Evolutionary conservation across 2,113 vertebrate species (phyloP), one percentile per base, ranked within the genome.

Genomic region (Macrotis lagotis): DNA sequence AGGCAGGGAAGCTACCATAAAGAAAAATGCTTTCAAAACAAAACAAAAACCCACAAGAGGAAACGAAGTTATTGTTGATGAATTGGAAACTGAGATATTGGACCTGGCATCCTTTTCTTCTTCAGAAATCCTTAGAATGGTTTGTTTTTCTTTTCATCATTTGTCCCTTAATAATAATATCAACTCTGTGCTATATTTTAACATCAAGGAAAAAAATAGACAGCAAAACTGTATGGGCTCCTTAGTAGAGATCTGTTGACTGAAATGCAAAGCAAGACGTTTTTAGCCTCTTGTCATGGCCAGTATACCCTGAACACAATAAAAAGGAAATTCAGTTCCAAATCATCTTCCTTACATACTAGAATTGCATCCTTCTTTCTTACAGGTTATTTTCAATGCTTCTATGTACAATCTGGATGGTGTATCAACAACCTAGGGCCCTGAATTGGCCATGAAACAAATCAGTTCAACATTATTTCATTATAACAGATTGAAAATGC

Each of bases 331-430:
- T 90, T 91, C 96, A 50, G 47, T 92, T 95, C 95, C 19, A 83
- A 22, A 44, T 93, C 89, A 90, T 89, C 93, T 88, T 95, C 90
- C 92, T 93, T 94, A 95, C 94, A 93, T 91, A 93, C 93, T 53
- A 59, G 55, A 90, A 89, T 50, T 92, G 50, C 50, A 95, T 96
- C 28, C 90, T 51, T 74, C 90, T 55, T 11, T 90, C 91, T 88
- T 91, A n/a, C 3, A 90, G 88, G 83, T 44, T 55, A 94, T 94
- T 96, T 92, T 94, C 83, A 90, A 14, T 51, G 28, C n/a, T 83
- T 44, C 19, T n/a, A 44, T 8, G 19, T 83, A 47, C 22, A 89
- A 47, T 59, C 5, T n/a, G 53, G 50, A 91, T 88, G 48, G 89
- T 37, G 0, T 1, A 8, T 51, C 28, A 50, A 90, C 88, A 28